Evolutionary conservation across 1,140 invertebrate genomes (phyloP), one percentile per base, ranked within the genome.

Genomic region (Papilio aristodemus): DNA sequence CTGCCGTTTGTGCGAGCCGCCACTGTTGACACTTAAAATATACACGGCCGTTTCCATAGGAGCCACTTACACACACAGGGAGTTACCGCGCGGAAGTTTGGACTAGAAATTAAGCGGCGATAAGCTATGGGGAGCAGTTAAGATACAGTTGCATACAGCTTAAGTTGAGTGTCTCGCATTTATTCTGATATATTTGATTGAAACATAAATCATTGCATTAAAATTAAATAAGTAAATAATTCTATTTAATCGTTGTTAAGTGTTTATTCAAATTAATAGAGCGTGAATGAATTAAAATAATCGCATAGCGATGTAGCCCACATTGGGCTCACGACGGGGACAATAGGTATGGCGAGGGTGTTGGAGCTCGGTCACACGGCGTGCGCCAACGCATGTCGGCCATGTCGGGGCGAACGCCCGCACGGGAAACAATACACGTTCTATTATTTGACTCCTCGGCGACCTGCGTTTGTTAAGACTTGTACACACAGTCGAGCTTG

Each of bases 401-500:
- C 19, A 4, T 54, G 46, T 75, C 75, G 76, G 43, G 78, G 72
- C 69, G 71, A 80, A 80, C 72, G 76, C 41, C 76, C 78, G 73
- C 77, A 38, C 69, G 67, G 63, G 70, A 78, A 77, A 79, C 76
- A 77, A 79, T 75, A 54, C 54, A 69, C 72, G 46, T 71, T 67
- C 73, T 76, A 78, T 78, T 77, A 77, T 79, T 79, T 79, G 72
- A 71, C 71, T 75, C 71, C 74, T 64, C 62, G 62, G 22, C 67
- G 60, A 76, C 77, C 68, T 77, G 75, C 73, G 70, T 73, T 73
- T 73, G 67, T 77, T 74, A 75, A 67, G 69, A 69, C 63, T 41
- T 46, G 68, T 64, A 1, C 62, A 64, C 62, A 64, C 27, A 22
- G 8, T 36, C 2, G 6, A 19, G 10, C 46, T 22, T 5, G 9